Evolutionary conservation across 2,888 invertebrate species (phyloP).

Genomic region (Branchipolynoe longqiensis): DNA sequence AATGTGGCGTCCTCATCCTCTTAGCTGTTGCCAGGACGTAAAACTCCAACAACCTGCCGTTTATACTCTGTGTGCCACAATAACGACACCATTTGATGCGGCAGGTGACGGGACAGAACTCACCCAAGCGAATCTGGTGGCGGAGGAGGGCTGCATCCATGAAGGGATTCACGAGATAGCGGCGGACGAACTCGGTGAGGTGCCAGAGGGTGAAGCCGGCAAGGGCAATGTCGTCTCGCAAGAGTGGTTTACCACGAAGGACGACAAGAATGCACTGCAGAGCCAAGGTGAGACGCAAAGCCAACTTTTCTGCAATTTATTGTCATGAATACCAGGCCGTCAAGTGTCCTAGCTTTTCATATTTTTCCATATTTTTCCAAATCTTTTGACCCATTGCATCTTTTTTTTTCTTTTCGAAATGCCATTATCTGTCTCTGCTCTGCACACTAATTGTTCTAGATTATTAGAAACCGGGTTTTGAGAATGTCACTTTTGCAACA

Average conservation of each 20-base stretch:
- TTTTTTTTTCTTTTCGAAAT: too few relatives aligned
- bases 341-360: too few relatives aligned
- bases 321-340: too few relatives aligned
- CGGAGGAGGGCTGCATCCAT: background rate
- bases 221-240: conserved; percentile 79
- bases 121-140: background rate
- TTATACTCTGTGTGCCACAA: too few relatives aligned
- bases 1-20: too few relatives aligned
- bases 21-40: too few relatives aligned
- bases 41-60: too few relatives aligned
- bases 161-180: background rate
- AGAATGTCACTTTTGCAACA: too few relatives aligned
- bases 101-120: background rate
- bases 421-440: too few relatives aligned
- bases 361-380: background rate
- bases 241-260: conserved; percentile 82
- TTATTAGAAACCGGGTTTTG: too few relatives aligned
- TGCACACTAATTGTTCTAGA: too few relatives aligned
- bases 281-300: conserved; percentile 74
- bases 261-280: conserved; percentile 81
- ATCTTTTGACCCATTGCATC: too few relatives aligned
- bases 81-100: background rate
- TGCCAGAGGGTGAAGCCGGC: background rate
- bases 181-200: background rate
- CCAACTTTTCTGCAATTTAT: background rate